Conservation (phyloP, 1,140 invertebrate genomes). For the Drosophila grimshawi region DNA sequence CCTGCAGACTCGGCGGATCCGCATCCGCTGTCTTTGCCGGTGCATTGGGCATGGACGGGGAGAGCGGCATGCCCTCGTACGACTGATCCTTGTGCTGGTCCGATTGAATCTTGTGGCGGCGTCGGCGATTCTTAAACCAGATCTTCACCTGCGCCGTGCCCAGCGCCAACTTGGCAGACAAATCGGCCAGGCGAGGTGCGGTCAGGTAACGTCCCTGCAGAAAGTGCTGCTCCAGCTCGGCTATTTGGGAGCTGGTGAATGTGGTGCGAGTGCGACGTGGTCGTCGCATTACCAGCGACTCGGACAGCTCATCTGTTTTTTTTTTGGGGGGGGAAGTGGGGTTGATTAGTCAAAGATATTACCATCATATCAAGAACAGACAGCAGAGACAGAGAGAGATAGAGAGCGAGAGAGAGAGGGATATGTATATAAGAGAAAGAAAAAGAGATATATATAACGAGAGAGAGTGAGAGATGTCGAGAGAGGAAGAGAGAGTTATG, state of each 20-base stretch:
- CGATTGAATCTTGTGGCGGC: conserved; percentile 76
- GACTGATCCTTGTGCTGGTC: conserved; percentile 76
- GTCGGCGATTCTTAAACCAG: conserved; percentile 87
- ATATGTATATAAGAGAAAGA: too few species aligned
- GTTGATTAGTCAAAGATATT: not conserved
- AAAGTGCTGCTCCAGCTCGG: conserved; percentile 86
- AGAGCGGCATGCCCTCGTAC: conserved; percentile 71
- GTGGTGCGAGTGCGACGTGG: conserved; percentile 88
- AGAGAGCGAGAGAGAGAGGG: too few species aligned
- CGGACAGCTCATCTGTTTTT: conserved; percentile 65
- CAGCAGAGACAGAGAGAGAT: too few species aligned
- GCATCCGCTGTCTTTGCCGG: conserved; percentile 44
- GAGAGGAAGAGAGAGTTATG: too few species aligned
- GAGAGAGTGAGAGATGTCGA: too few species aligned
- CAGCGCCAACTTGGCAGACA: conserved; percentile 90
- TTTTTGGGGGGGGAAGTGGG: not conserved
- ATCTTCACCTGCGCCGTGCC: conserved; percentile 96
- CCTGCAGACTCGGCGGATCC: conserved; percentile 69
- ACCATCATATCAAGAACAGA: too few species aligned
- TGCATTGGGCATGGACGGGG: conserved; percentile 46
- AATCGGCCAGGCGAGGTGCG: conserved; percentile 91
- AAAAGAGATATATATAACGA: too few species aligned
- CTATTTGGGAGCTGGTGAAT: conserved; percentile 92
- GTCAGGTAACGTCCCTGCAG: conserved; percentile 91
- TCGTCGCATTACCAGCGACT: conserved; percentile 75